phyloP scores from a whole-genome alignment of 2,113 vertebrate species.

The Triplophysa dalaica region DNA sequence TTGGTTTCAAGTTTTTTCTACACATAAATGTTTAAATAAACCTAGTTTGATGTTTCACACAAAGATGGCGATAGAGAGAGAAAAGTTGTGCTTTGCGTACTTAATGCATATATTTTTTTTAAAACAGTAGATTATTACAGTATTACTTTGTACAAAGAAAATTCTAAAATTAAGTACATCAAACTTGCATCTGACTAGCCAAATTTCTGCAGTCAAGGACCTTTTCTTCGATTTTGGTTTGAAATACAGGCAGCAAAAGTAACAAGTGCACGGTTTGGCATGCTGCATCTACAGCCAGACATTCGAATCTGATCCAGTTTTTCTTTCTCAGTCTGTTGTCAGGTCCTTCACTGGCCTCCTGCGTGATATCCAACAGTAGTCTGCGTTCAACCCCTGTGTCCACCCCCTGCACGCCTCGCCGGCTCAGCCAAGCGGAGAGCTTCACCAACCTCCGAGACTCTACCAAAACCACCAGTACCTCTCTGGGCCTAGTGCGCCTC shows the following conservation, averaged over 20 bases:
- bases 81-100: no score
- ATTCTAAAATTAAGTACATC: no score
- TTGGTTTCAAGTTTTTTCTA: no score
- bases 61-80: no score
- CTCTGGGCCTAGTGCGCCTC: conserved; percentile 89
- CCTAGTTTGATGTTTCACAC: no score
- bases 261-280: not conserved
- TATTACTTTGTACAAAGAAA: no score
- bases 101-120: no score
- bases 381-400: conserved; percentile 83
- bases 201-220: no score
- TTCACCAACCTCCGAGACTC: conserved; percentile 93
- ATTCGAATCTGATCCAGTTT: conserved; percentile 3
- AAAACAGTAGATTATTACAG: no score
- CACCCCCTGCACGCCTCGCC: conserved; percentile 90
- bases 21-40: no score
- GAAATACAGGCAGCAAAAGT: not conserved
- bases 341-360: conserved; percentile 72
- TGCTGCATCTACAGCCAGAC: not conserved
- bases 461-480: conserved; percentile 94
- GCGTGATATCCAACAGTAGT: conserved; percentile 73
- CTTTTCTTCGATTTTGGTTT: no score
- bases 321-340: conserved; percentile 66
- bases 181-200: no score
- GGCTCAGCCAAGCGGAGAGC: conserved; percentile 89